Evolutionary conservation across 2,113 vertebrate species (phyloP).

Genomic region (Notothenia coriiceps): DNA sequence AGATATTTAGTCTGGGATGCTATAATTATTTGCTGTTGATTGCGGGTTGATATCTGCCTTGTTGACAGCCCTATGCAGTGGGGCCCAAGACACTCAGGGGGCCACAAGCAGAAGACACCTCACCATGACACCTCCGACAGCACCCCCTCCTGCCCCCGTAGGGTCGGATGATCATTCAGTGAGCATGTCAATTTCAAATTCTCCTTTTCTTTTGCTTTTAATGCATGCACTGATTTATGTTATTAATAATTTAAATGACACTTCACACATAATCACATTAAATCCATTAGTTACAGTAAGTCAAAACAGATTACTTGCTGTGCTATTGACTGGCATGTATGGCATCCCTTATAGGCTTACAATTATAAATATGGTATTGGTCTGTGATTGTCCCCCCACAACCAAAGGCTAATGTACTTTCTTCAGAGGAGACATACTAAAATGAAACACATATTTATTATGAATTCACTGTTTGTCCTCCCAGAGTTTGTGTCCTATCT

Average conservation of each 20-base stretch:
- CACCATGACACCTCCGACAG: too few relatives aligned
- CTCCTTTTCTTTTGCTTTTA: not conserved
- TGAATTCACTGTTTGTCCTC: constrained; percentile 58
- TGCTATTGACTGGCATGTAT: not conserved
- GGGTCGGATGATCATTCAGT: too few relatives aligned
- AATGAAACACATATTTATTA: constrained; percentile 26
- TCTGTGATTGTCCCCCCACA: not conserved
- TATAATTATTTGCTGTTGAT: too few relatives aligned
- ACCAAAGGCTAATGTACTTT: not conserved
- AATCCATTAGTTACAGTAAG: not conserved
- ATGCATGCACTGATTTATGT: not conserved
- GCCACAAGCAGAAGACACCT: too few relatives aligned
- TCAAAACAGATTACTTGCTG: not conserved
- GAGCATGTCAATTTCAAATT: too few relatives aligned
- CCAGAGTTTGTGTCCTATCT: constrained; percentile 17
- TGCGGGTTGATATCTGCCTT: too few relatives aligned
- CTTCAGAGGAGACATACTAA: not conserved
- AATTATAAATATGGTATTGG: not conserved
- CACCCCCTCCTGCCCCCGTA: too few relatives aligned
- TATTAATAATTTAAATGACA: not conserved
- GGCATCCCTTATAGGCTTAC: not conserved
- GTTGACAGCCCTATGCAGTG: too few relatives aligned
- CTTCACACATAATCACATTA: not conserved
- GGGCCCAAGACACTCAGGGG: too few relatives aligned
- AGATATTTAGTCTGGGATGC: not conserved